Percentiles rank a stretch among this genome's conserved stretches.
These are phyloP conservation scores for Elachura formosa DNA, from an alignment of 2,113 vertebrate genomes.

Conservation along the genomic window DNA sequence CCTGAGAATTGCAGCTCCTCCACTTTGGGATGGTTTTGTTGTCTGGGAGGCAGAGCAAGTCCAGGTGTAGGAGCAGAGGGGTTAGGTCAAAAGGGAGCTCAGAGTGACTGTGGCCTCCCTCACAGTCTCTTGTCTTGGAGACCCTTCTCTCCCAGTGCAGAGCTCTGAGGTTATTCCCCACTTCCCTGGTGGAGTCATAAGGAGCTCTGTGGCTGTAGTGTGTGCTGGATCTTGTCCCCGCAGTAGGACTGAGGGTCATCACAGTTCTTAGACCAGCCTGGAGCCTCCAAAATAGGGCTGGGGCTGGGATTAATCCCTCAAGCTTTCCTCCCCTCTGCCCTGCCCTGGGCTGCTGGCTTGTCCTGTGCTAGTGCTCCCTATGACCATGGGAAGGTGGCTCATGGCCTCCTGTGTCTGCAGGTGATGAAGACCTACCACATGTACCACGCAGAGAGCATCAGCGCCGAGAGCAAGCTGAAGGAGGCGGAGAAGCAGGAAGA, in stretches of 20 bases:
- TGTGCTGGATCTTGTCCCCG: background rate
- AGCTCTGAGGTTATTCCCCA: background rate
- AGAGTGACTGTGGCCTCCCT: background rate
- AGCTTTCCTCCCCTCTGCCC: background rate
- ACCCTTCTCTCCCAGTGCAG: background rate
- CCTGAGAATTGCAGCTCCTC: background rate
- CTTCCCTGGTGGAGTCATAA: background rate
- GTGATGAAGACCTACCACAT: constrained; percentile 99
- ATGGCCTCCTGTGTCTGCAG: constrained; percentile 53
- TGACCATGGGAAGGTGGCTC: background rate
- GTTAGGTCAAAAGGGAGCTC: background rate
- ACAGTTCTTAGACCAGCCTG: background rate
- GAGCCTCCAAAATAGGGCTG: background rate
- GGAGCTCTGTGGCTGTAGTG: accelerated
- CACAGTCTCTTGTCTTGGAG: background rate
- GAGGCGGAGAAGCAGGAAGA: constrained; percentile 98
- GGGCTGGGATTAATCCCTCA: background rate
- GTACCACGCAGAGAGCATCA: constrained; percentile 95
- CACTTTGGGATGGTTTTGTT: background rate
- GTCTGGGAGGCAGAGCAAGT: background rate
- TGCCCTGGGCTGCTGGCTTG: background rate
- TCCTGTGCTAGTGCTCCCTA: accelerated
- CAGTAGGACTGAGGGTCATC: accelerated
- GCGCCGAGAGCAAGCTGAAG: constrained; percentile 93
- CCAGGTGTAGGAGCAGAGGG: background rate